A percentile compares a stretch with the other conserved stretches of the same genome.
Conservation (phyloP, 2,797 vertebrate genomes). For the Prunella strophiata region DNA sequence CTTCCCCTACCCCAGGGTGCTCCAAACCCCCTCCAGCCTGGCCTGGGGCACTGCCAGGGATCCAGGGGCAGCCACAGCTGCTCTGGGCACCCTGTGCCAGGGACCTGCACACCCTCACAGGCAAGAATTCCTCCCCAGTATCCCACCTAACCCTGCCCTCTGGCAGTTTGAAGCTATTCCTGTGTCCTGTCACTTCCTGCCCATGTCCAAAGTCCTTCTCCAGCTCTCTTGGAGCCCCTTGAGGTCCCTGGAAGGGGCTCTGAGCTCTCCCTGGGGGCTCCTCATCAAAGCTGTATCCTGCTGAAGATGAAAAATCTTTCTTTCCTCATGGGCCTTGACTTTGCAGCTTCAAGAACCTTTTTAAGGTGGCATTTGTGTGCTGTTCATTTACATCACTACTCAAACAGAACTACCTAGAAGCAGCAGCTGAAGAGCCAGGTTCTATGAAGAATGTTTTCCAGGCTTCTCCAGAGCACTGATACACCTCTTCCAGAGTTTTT, state of each 20-base stretch:
- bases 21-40: accelerated
- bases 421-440: not conserved
- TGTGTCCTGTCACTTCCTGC: not conserved
- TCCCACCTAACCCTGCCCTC: not conserved
- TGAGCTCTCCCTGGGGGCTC: not conserved
- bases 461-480: not conserved
- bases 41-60: accelerated
- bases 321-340: not conserved
- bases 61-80: not conserved
- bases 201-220: not conserved
- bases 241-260: not conserved
- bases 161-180: not conserved
- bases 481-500: not conserved
- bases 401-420: not conserved
- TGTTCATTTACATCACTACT: not conserved
- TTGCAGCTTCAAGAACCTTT: not conserved
- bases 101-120: accelerated
- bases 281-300: not conserved
- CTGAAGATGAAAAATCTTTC: not conserved
- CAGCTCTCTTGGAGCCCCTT: not conserved
- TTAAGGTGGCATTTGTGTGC: not conserved
- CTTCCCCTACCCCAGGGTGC: accelerated
- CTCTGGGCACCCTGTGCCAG: not conserved
- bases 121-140: accelerated
- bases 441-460: not conserved